Evolutionary conservation across 2,888 invertebrate genomes (phyloP).

Genomic region (Cerceris ruficornis): DNA sequence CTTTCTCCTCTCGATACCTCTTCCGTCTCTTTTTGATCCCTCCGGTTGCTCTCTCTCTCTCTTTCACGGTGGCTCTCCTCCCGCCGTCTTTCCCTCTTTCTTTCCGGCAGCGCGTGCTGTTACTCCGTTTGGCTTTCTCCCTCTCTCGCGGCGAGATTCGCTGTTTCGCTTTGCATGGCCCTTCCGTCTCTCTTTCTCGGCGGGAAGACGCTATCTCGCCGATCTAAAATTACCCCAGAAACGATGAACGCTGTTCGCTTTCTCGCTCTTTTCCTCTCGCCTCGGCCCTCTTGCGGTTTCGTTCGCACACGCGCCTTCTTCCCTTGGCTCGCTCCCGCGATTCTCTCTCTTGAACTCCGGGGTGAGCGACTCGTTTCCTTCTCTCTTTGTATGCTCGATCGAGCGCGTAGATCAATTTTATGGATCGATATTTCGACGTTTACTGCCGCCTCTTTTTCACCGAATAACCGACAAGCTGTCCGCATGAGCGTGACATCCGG

Average conservation of each 20-base stretch:
- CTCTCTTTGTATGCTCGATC: constrained; percentile 6
- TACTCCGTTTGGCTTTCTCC: constrained; percentile 34
- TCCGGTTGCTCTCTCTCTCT: constrained; percentile 36
- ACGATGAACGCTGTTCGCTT: constrained; percentile 68
- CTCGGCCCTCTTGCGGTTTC: constrained; percentile 24
- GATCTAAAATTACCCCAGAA: constrained; percentile 80
- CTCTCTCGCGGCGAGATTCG: constrained; percentile 38
- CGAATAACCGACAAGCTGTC: background rate
- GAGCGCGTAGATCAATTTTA: constrained; percentile 33
- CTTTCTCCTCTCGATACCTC: constrained; percentile 16
- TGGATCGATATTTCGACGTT: constrained; percentile 22
- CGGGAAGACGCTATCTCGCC: constrained; percentile 76
- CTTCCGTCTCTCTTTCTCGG: constrained; percentile 53
- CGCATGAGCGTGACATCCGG: constrained; percentile 7
- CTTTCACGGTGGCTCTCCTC: background rate
- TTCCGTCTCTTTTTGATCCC: constrained; percentile 17
- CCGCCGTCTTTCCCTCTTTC: constrained; percentile 38
- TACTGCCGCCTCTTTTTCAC: background rate
- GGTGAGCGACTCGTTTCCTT: constrained; percentile 39
- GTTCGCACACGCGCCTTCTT: constrained; percentile 15
- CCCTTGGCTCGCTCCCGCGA: constrained; percentile 4
- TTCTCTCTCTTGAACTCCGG: constrained; percentile 21
- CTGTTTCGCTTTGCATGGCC: constrained; percentile 43
- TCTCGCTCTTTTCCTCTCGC: constrained; percentile 29
- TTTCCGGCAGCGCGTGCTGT: constrained; percentile 32